These are phyloP conservation scores for Cyprinodon brontotheroides DNA, from an alignment of 2,113 vertebrate species.

Conservation along the genomic window DNA sequence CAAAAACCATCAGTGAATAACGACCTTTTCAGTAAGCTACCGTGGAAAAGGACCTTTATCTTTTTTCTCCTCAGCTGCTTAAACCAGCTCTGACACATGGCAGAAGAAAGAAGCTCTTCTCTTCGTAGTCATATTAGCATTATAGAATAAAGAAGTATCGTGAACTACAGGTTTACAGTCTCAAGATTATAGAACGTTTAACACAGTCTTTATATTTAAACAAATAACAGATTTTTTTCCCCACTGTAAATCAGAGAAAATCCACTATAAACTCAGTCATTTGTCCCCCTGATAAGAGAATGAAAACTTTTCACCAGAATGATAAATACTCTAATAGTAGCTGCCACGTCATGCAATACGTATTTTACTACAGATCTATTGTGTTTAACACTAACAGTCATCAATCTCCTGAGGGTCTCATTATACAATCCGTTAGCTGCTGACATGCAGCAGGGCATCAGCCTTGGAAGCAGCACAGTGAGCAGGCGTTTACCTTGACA, in stretches of 20 bases:
- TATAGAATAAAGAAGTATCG: too few relatives aligned
- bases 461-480: constrained; percentile 25
- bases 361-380: background rate
- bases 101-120: too few relatives aligned
- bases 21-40: too few relatives aligned
- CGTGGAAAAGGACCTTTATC: too few relatives aligned
- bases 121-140: too few relatives aligned
- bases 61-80: too few relatives aligned
- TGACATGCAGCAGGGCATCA: constrained; percentile 42
- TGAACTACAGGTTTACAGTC: too few relatives aligned
- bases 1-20: too few relatives aligned
- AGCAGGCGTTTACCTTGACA: constrained; percentile 22
- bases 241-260: background rate
- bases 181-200: too few relatives aligned
- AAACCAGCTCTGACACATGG: too few relatives aligned
- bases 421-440: constrained; percentile 45
- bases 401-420: constrained; percentile 45
- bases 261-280: background rate
- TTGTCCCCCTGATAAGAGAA: background rate
- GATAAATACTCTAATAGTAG: constrained; percentile 12
- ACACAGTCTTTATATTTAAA: too few relatives aligned
- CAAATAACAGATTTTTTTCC: too few relatives aligned
- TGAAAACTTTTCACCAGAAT: background rate
- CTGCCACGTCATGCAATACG: background rate
- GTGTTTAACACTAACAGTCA: background rate